Conservation (phyloP, 1,140 invertebrate species). For the Gryon sp. region DNA sequence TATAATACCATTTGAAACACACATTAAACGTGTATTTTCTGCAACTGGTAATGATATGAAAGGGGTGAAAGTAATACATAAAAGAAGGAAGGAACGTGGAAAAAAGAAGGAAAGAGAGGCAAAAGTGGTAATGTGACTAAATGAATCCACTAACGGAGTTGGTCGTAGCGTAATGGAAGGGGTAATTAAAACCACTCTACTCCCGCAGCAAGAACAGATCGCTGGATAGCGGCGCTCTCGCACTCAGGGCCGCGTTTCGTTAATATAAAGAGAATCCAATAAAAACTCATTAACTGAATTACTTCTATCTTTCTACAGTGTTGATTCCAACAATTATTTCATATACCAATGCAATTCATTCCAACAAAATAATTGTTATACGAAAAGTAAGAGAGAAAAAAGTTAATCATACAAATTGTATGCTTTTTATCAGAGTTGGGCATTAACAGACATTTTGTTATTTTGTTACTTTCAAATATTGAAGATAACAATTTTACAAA, state of each 20-base stretch:
- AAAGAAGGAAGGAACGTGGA: slow-evolving; percentile 25
- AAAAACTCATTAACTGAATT: slow-evolving; percentile 59
- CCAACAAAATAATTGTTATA: slow-evolving; percentile 12
- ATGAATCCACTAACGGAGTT: slow-evolving; percentile 75
- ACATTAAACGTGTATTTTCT: slow-evolving; percentile 27
- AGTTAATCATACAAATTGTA: too few relatives aligned
- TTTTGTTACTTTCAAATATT: too few relatives aligned
- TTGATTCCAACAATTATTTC: slow-evolving; percentile 9
- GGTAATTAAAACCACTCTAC: slow-evolving; percentile 74
- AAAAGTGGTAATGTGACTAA: slow-evolving; percentile 71
- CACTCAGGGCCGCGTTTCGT: slow-evolving; percentile 65
- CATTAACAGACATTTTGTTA: too few relatives aligned
- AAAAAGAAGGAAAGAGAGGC: slow-evolving; percentile 23
- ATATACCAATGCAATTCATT: slow-evolving; percentile 9
- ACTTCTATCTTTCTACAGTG: slow-evolving; percentile 36
- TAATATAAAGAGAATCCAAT: slow-evolving; percentile 54
- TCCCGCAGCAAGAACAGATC: slow-evolving; percentile 63
- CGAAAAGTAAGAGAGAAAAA: slow-evolving; percentile 12
- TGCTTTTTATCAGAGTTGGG: too few relatives aligned
- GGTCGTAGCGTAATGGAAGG: slow-evolving; percentile 69
- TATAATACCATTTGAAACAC: not conserved
- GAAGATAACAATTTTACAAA: too few relatives aligned
- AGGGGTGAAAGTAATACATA: slow-evolving; percentile 45
- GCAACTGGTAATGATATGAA: slow-evolving; percentile 36
- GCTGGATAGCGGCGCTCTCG: too few relatives aligned